phyloP scores from a whole-genome alignment of 2,113 vertebrate genomes.

The Chiloscyllium plagiosum region DNA sequence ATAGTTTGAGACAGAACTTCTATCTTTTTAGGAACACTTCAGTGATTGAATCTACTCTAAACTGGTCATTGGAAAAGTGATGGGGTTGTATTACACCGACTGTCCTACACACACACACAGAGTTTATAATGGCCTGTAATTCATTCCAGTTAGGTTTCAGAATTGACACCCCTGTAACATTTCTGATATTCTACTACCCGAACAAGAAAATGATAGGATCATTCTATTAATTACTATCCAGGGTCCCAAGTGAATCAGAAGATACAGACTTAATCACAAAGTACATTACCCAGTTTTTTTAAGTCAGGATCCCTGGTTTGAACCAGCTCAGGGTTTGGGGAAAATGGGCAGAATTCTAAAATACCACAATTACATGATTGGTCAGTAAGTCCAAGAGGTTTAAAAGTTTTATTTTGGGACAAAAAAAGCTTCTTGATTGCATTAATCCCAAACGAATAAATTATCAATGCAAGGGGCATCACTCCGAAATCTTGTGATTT shows the following conservation, averaged over 20 bases:
- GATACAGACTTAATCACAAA: background rate
- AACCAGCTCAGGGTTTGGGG: background rate
- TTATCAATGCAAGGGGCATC: background rate
- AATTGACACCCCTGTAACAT: background rate
- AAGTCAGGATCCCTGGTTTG: background rate
- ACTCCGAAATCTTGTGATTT: too few relatives aligned
- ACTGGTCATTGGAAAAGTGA: background rate
- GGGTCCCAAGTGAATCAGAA: background rate
- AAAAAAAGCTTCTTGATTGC: background rate
- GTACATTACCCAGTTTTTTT: background rate
- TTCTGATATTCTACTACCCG: background rate
- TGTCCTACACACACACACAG: background rate
- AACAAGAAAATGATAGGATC: background rate
- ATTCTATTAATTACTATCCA: background rate
- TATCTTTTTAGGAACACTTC: background rate
- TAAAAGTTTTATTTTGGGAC: background rate
- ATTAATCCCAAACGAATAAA: background rate
- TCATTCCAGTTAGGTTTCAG: background rate
- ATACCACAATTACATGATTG: background rate
- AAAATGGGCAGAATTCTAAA: background rate
- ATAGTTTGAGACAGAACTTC: background rate
- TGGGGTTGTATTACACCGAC: background rate
- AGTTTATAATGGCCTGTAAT: background rate
- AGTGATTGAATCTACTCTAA: background rate
- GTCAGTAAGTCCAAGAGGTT: background rate